Evolutionary conservation across 1,140 invertebrate species (phyloP).

Genomic region (Rhyzopertha dominica): DNA sequence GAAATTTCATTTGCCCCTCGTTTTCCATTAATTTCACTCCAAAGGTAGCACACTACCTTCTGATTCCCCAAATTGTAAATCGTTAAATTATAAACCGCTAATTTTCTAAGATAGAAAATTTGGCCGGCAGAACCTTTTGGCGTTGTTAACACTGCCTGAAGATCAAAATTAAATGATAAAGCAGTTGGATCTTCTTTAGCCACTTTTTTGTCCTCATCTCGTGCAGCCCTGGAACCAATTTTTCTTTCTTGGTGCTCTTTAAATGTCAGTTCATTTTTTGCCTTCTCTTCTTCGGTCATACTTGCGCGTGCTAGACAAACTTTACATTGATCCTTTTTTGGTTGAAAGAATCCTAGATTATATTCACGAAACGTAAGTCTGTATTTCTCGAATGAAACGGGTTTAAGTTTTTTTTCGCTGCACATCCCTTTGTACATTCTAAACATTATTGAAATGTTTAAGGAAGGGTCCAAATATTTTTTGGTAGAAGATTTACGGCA

Average conservation of each 20-base stretch:
- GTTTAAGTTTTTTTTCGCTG: conserved; percentile 10
- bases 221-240: conserved; percentile 18
- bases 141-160: conserved; percentile 39
- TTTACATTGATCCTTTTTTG: conserved; percentile 30
- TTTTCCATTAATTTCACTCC: conserved; percentile 44
- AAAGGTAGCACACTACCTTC: conserved; percentile 41
- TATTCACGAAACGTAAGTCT: conserved; percentile 21
- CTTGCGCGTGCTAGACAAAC: conserved; percentile 19
- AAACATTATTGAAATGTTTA: conserved; percentile 22
- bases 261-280: conserved; percentile 11
- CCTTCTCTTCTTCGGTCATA: conserved; percentile 18
- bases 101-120: conserved; percentile 45
- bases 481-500: conserved; percentile 15
- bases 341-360: conserved; percentile 24
- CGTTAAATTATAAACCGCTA: conserved; percentile 48
- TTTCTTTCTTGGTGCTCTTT: conserved; percentile 25
- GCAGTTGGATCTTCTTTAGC: conserved; percentile 21
- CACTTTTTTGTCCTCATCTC: conserved; percentile 29
- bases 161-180: conserved; percentile 35
- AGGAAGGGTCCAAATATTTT: conserved; percentile 15
- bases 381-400: conserved; percentile 23
- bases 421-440: conserved; percentile 23
- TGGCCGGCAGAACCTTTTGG: conserved; percentile 36
- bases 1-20: conserved; percentile 46
- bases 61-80: conserved; percentile 35